Evolutionary conservation across 2,888 invertebrate genomes (phyloP).

Genomic region (Sphaerophoria rueppellii): DNA sequence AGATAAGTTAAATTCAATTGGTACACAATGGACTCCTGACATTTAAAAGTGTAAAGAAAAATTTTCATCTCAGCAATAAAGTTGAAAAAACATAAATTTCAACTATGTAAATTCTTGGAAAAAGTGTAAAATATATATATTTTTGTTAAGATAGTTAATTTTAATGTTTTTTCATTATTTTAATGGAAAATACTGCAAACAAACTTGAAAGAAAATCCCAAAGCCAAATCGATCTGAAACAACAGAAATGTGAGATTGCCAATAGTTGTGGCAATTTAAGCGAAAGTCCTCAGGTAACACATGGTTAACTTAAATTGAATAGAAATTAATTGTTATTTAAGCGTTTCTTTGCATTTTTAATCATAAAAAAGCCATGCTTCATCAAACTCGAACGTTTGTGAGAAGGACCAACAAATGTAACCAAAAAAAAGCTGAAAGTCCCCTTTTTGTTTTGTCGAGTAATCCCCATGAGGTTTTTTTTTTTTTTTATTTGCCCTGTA

Average conservation of each 20-base stretch:
- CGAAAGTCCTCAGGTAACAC: slow-evolving; percentile 62
- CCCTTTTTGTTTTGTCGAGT: background rate
- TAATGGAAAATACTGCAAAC: slow-evolving; percentile 76
- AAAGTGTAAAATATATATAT: background rate
- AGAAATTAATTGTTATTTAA: no score
- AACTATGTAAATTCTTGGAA: slow-evolving; percentile 16
- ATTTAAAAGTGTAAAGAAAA: slow-evolving; percentile 11
- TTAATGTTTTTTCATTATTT: slow-evolving; percentile 69
- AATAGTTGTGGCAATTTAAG: slow-evolving; percentile 79
- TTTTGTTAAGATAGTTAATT: slow-evolving; percentile 23
- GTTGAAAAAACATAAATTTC: slow-evolving; percentile 4
- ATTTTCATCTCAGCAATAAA: slow-evolving; percentile 16
- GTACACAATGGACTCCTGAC: no score
- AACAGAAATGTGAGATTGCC: slow-evolving; percentile 61
- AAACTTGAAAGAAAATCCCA: slow-evolving; percentile 69
- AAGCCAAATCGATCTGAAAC: slow-evolving; percentile 56
- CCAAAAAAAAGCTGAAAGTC: background rate
- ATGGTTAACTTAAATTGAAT: slow-evolving; percentile 11
- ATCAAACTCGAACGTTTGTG: background rate
- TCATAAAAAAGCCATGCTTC: background rate
- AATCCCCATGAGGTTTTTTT: background rate
- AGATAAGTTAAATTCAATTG: no score
- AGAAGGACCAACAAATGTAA: background rate
- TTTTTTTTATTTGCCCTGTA: background rate
- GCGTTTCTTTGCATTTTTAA: no score